Evolutionary conservation across 2,888 invertebrate genomes (phyloP), one percentile per base, ranked within the genome.

Genomic region (Zhuqinia jingwanae): DNA sequence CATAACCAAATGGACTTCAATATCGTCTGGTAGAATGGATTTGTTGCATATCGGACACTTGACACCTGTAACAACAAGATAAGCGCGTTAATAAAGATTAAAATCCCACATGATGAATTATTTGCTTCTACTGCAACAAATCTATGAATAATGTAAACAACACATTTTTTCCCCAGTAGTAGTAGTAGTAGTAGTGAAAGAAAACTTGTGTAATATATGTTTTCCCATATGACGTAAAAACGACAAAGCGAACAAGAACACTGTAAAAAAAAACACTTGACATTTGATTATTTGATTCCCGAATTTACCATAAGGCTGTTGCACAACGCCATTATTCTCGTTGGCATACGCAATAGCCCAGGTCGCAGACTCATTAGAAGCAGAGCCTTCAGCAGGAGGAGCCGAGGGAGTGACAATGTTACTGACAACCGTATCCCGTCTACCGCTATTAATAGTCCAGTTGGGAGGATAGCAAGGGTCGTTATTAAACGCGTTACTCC

Each of bases 11-110:
- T 99, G 99, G 94, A 98, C 97, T 95, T 99, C 99, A 93, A 99
- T 97, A 94, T 99, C 99, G 94, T 99, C 99, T 91, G 98, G 98
- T 93, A 98, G 94, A 92, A 99, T 97, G 93, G 97, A 97, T 94
- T 98, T 99, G 94, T 97, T 97, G 95, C 99, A 99, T 92, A 99
- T 98, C 91, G 99, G 99, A 94, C 99, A 99, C 94, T 98, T 98
- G 93, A 99, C 96, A 93, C 98, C 99, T 98, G 95, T 8, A 95
- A 68, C 2, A 27, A 95, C 15, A 65, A 25, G 27, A 27, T 20
- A 92, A 42, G 53, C n/a, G 65, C 30, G 76, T 56, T 15, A 13
- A 6, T 11, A n/a, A 6, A 15, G 10, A 68, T 42, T 68, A 10
- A 42, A 42, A 11, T 42, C n/a, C n/a, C n/a, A n/a, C n/a, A n/a